A percentile compares a stretch with the other conserved stretches of the same genome.
Evolutionary conservation across 2,113 vertebrate species (phyloP).

Genomic region (Uria lomvia): DNA sequence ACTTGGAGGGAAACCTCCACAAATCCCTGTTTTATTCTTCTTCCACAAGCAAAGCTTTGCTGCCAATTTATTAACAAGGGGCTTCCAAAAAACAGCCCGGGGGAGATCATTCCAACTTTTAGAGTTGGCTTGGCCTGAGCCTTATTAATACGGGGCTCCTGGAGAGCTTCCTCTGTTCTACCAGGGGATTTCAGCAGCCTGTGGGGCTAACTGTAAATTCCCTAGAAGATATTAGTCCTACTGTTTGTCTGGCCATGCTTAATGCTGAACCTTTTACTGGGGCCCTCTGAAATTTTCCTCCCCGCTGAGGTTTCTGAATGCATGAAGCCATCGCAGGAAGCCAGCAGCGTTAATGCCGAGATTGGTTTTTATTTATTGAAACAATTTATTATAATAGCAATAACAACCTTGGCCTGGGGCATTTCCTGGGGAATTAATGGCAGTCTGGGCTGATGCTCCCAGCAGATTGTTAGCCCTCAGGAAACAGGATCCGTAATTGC

Average conservation of each 20-base stretch:
- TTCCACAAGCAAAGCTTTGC: background rate
- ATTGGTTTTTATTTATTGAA: conserved; percentile 62
- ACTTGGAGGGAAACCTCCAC: background rate
- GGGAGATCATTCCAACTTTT: background rate
- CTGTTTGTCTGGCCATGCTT: conserved; percentile 26
- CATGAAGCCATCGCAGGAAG: conserved; percentile 39
- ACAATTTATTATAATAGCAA: conserved; percentile 55
- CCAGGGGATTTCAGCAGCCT: background rate
- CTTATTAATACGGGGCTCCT: conserved; percentile 38
- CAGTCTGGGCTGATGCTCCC: conserved; percentile 52
- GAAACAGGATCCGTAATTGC: conserved; percentile 31
- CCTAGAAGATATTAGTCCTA: conserved; percentile 17
- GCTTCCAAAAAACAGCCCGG: background rate
- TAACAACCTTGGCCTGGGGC: conserved; percentile 47
- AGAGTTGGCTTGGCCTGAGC: conserved; percentile 3
- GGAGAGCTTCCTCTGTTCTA: conserved; percentile 22
- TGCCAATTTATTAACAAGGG: conserved; percentile 22
- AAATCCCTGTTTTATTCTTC: conserved; percentile 27
- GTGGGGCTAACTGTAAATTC: conserved; percentile 25
- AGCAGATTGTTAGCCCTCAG: conserved; percentile 48
- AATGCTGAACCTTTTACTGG: background rate
- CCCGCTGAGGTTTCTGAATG: conserved; percentile 19
- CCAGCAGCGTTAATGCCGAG: conserved; percentile 3
- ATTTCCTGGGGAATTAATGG: conserved; percentile 61
- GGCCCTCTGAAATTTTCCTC: conserved; percentile 29